Base-by-base conservation (phyloP, 1,140 invertebrate genomes). In the Leptonema lineaticorne region DNA sequence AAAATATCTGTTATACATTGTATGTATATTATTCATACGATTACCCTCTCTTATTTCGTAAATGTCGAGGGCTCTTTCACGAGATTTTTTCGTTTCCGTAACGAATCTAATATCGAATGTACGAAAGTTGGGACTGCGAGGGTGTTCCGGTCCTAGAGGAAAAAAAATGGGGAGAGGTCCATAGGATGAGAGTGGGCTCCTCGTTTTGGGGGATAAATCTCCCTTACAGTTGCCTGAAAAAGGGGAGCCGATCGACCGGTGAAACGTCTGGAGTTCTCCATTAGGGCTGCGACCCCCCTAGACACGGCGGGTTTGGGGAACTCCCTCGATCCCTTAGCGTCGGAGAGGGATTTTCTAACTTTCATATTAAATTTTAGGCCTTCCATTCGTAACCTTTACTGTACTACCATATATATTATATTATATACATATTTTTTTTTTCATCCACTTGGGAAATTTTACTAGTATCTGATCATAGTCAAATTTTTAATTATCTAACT, bases 91-190 rank as follows among this genome's bases (percentile, higher is more conserved):
- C 50, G 50, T 26, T 11, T 24, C 20, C 22, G 8, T 53, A 53
- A 53, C 50, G 50, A 53, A 53, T 53, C 50, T 53, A 53, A 53
- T 53, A 53, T 53, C 22, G 9, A 53, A 26, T 26, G n/a, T n/a
- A n/a, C n/a, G n/a, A n/a, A n/a, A n/a, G n/a, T n/a, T n/a, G n/a
- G n/a, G n/a, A n/a, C n/a, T n/a, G n/a, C n/a, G n/a, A n/a, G n/a
- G 3, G 16, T 20, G 26, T n/a, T n/a, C n/a, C n/a, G n/a, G 1
- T 16, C 24, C 14, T 5, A 56, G 50, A 7, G 45, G n/a, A n/a
- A n/a, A n/a, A n/a, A n/a, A n/a, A n/a, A n/a, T n/a, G n/a, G n/a
- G 45, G 45, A 9, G 57, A 59, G 57, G 28, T 27, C 11, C 2
- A 20, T 3, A 24, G 48, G 48, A 20, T 5, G 18, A 24, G 48